These are phyloP conservation scores for Miniopterus natalensis DNA, from an alignment of 2,113 vertebrate genomes.

Conservation along the genomic window DNA sequence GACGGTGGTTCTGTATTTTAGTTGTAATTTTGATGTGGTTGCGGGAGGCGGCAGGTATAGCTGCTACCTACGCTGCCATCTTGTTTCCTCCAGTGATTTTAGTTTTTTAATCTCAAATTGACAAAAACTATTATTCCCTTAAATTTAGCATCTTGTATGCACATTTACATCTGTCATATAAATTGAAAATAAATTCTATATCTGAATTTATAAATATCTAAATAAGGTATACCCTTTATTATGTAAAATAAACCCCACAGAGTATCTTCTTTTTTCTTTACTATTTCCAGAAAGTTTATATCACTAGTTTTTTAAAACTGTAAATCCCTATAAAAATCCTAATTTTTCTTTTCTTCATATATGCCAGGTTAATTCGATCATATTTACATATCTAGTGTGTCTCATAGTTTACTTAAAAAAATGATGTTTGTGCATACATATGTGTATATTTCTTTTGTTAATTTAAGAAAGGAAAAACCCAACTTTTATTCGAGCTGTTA, in stretches of 20 bases:
- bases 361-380: neutral
- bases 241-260: neutral
- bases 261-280: slow-evolving; percentile 17
- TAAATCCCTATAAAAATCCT: slow-evolving; percentile 33
- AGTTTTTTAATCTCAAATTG: slow-evolving; percentile 62
- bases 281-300: slow-evolving; percentile 46
- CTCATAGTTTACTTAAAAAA: slow-evolving; percentile 39
- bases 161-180: slow-evolving; percentile 24
- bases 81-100: neutral
- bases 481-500: slow-evolving; percentile 10
- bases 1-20: too few species aligned
- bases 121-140: slow-evolving; percentile 29
- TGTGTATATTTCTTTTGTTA: slow-evolving; percentile 12
- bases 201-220: slow-evolving; percentile 48
- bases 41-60: too few species aligned
- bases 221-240: slow-evolving; percentile 25
- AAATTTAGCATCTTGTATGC: slow-evolving; percentile 39
- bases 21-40: too few species aligned
- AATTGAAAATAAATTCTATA: slow-evolving; percentile 50
- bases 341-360: slow-evolving; percentile 43
- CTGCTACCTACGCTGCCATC: too few species aligned
- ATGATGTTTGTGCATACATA: neutral
- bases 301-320: neutral
- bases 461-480: slow-evolving; percentile 25
- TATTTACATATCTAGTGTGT: slow-evolving; percentile 15